Percentiles rank a stretch among this genome's conserved stretches.
phyloP scores from a whole-genome alignment of 2,797 vertebrate genomes.

The Sardinella longiceps region DNA sequence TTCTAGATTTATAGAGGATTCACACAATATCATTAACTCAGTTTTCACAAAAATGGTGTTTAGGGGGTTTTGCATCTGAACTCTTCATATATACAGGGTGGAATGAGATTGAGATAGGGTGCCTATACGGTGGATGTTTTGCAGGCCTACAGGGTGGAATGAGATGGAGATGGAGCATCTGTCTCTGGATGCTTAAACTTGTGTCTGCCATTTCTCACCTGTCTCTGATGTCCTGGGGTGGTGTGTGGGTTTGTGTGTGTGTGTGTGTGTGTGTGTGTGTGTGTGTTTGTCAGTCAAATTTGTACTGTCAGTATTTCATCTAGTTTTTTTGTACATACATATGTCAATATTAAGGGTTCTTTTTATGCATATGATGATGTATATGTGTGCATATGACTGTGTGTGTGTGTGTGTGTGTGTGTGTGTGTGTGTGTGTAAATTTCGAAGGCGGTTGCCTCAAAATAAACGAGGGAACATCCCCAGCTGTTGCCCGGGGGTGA shows the following conservation, averaged over 20 bases:
- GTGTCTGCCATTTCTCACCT: neutral
- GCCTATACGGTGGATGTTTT: no score
- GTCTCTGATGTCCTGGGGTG: neutral
- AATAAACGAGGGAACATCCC: neutral
- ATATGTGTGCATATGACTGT: neutral
- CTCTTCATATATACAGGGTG: no score
- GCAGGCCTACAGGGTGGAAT: no score
- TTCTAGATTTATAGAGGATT: no score
- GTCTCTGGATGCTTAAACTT: neutral
- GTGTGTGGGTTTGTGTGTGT: neutral
- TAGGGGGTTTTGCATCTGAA: no score
- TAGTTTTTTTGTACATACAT: no score
- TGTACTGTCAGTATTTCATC: neutral
- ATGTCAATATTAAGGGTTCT: no score
- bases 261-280: neutral
- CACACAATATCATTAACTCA: no score
- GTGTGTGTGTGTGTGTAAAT: constrained; percentile 19
- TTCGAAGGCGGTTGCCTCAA: neutral
- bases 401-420: constrained; percentile 22
- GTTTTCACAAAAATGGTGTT: no score
- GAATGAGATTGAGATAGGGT: no score
- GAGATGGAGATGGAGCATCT: neutral
- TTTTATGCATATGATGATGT: neutral
- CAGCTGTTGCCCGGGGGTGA: constrained; percentile 41
- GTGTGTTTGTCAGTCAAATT: neutral